Base-by-base conservation (phyloP, 2,888 invertebrate genomes). In the Tinea pellionella region DNA sequence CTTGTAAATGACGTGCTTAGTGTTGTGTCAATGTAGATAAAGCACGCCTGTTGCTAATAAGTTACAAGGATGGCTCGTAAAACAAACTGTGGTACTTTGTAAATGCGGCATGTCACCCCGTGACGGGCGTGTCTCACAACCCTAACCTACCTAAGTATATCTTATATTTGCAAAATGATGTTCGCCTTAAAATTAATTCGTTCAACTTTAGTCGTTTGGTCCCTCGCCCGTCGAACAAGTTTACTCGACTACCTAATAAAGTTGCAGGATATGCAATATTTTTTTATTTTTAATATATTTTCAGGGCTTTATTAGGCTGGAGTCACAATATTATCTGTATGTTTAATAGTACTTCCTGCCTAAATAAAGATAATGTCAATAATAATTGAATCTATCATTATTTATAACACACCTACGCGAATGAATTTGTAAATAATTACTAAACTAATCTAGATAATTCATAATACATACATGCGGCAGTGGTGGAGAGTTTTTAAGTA, bases 401-500 rank as follows among this genome's bases (percentile, higher is more conserved):
- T 24, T 24, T 24, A 24, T 24, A 24, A 6, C 24, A 24, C 2
- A 6, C 24, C 2, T 6, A 24, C 24, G 3, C 24, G 6, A 2
- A 24, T 6, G 24, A 24, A 24, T 9, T n/a, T 37, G 3, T 2
- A 37, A 37, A 37, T 37, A n/a, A 24, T 24, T 37, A 37, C 9
- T n/a, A 12, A 6, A 37, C 6, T 9, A 12, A 9, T 37, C 6
- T 4, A n/a, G 12, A 51, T 51, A 16, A 6, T 11, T 19, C 6
- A 2, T 19, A 55, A 7, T 8, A 64, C 66, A 51, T 67, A 84
- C 82, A 63, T 66, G 62, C 19, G 84, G 83, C 64, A 76, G 66
- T 0, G 81, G 83, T 15, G 83, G 78, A 12, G 73, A 69, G 62
- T 70, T 77, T 63, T 67, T 74, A 59, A 80, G 73, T 63, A 77